Percentiles rank a stretch among this genome's conserved stretches.
These are phyloP conservation scores for Lasioglossum oenotherae DNA, from an alignment of 2,888 invertebrate species.

Conservation along the genomic window DNA sequence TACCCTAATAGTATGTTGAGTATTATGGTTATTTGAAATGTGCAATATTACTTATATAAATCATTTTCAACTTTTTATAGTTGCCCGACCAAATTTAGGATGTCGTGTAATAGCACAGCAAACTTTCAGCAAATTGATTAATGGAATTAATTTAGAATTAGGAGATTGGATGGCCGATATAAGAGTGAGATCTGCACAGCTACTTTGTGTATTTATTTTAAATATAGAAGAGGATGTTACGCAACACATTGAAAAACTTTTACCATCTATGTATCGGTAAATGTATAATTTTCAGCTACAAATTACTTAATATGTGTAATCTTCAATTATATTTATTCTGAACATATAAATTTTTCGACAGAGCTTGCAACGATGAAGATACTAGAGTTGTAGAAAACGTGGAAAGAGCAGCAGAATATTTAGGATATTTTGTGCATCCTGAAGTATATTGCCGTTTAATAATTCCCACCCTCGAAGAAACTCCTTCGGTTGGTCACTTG, in stretches of 20 bases:
- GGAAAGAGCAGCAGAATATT: slow-evolving; percentile 88
- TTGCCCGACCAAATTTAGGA: slow-evolving; percentile 93
- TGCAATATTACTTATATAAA: not conserved
- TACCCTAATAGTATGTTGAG: slow-evolving; percentile 87
- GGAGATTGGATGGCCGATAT: slow-evolving; percentile 91
- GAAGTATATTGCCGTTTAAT: slow-evolving; percentile 89
- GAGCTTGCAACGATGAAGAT: slow-evolving; percentile 89
- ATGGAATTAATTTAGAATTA: slow-evolving; percentile 90
- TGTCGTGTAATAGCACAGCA: slow-evolving; percentile 92
- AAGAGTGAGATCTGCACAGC: slow-evolving; percentile 89
- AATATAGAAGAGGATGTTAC: slow-evolving; percentile 91
- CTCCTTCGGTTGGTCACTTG: slow-evolving; percentile 85
- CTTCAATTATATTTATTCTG: not conserved
- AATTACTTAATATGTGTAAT: slow-evolving; percentile 9
- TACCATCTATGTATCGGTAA: slow-evolving; percentile 87
- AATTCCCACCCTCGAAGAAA: slow-evolving; percentile 87
- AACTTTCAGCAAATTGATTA: slow-evolving; percentile 90
- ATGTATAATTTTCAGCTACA: slow-evolving; percentile 7
- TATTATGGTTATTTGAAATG: not conserved
- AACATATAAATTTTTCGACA: slow-evolving; percentile 60
- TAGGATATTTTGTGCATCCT: slow-evolving; percentile 91
- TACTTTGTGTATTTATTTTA: slow-evolving; percentile 89
- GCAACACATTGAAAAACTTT: slow-evolving; percentile 87
- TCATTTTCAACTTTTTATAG: slow-evolving; percentile 79
- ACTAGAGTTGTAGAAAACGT: slow-evolving; percentile 87